Evolutionary conservation across 2,113 vertebrate species (phyloP).

Genomic region (Atlantisia rogersi): DNA sequence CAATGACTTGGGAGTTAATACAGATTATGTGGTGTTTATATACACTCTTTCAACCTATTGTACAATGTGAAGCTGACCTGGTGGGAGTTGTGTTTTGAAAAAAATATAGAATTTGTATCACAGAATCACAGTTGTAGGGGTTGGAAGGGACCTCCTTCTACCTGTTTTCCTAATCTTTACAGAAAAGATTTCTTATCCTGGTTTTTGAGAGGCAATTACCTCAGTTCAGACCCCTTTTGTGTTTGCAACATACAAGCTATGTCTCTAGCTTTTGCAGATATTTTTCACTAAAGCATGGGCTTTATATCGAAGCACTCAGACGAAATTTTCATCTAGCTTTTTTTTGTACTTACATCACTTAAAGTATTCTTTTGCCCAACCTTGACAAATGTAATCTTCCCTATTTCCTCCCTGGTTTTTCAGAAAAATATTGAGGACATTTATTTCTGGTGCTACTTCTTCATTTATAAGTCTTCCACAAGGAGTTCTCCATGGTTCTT

Average conservation of each 20-base stretch:
- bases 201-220: background rate
- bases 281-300: background rate
- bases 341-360: background rate
- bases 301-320: background rate
- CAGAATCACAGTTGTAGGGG: too few relatives aligned
- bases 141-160: too few relatives aligned
- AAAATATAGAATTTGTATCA: background rate
- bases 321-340: background rate
- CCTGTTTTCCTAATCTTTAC: background rate
- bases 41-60: background rate
- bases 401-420: background rate
- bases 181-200: background rate
- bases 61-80: background rate
- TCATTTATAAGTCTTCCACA: background rate
- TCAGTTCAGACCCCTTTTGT: background rate
- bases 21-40: background rate
- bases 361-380: background rate
- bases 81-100: background rate
- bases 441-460: background rate
- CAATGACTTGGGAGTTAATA: background rate
- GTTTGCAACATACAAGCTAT: background rate
- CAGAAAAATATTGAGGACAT: background rate
- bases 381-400: background rate
- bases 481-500: background rate
- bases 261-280: background rate